Evolutionary conservation across 1,140 invertebrate genomes (phyloP).

Genomic region (Leptestheria dahalacensis): DNA sequence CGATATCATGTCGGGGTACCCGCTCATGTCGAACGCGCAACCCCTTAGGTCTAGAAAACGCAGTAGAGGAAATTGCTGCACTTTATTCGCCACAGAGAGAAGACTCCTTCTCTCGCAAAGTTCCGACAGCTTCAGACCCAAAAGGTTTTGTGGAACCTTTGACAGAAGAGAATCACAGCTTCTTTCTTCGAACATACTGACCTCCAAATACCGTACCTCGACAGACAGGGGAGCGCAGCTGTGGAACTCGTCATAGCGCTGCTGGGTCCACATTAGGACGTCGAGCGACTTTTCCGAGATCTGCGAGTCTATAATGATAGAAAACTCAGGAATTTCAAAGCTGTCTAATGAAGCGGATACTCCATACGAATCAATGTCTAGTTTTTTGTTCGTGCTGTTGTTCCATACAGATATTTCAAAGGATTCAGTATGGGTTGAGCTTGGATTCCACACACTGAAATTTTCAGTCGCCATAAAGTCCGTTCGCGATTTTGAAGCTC

Average conservation of each 20-base stretch:
- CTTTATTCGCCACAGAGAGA: background rate
- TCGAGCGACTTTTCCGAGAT: conserved; percentile 15
- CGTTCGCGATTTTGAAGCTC: background rate
- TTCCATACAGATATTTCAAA: conserved; percentile 6
- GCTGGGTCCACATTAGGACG: conserved; percentile 4
- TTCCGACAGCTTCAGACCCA: conserved; percentile 10
- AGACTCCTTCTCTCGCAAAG: background rate
- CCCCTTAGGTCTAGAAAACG: conserved; percentile 5
- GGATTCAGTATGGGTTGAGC: background rate
- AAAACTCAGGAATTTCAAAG: conserved; percentile 6
- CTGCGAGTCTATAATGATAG: conserved; percentile 1
- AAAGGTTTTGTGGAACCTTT: background rate
- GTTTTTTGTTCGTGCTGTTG: background rate
- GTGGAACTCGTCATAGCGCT: conserved; percentile 12
- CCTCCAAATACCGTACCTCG: conserved; percentile 1
- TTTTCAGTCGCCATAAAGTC: background rate
- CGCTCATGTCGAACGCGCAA: conserved; percentile 9
- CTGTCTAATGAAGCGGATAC: background rate
- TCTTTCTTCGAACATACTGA: conserved; percentile 10
- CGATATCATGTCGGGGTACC: background rate
- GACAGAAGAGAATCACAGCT: conserved; percentile 1
- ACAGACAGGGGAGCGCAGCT: conserved; percentile 2
- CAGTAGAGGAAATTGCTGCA: conserved; percentile 1
- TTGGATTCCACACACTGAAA: background rate
- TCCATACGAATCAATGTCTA: background rate